A percentile compares a stretch with the other conserved stretches of the same genome.
These are phyloP conservation scores for Meganola albula DNA, from an alignment of 2,888 invertebrate genomes.

Conservation along the genomic window DNA sequence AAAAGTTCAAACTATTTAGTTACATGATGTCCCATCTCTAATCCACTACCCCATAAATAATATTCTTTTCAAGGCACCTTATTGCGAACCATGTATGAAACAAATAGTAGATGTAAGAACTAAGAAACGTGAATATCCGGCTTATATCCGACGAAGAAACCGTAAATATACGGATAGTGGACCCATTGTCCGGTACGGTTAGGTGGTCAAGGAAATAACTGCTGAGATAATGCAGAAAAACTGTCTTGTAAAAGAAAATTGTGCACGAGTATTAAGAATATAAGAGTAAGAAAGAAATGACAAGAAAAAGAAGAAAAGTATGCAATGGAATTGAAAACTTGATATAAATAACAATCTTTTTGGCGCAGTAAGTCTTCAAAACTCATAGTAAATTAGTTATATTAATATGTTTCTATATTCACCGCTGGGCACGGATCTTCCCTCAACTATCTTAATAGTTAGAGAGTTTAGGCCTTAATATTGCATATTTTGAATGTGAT, in stretches of 20 bases:
- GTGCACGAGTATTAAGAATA: constrained; percentile 9
- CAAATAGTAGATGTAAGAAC: constrained; percentile 54
- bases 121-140: constrained; percentile 36
- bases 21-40: constrained; percentile 19
- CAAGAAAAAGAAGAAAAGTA: too few relatives aligned
- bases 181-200: constrained; percentile 59
- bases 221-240: constrained; percentile 25
- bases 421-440: too few relatives aligned
- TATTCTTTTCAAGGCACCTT: constrained; percentile 68
- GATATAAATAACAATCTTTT: too few relatives aligned
- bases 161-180: constrained; percentile 32
- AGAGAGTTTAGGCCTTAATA: too few relatives aligned
- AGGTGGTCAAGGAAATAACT: constrained; percentile 50
- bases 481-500: too few relatives aligned
- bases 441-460: too few relatives aligned
- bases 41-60: constrained; percentile 59
- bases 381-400: too few relatives aligned
- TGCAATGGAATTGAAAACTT: too few relatives aligned
- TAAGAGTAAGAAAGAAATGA: too few relatives aligned
- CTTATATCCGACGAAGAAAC: constrained; percentile 23
- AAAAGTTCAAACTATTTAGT: too few relatives aligned
- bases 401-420: too few relatives aligned
- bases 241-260: constrained; percentile 19
- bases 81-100: constrained; percentile 62
- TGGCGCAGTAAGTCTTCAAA: too few relatives aligned